These are phyloP conservation scores for Amphiprion ocellaris DNA, from an alignment of 2,113 vertebrate species.

Conservation along the genomic window DNA sequence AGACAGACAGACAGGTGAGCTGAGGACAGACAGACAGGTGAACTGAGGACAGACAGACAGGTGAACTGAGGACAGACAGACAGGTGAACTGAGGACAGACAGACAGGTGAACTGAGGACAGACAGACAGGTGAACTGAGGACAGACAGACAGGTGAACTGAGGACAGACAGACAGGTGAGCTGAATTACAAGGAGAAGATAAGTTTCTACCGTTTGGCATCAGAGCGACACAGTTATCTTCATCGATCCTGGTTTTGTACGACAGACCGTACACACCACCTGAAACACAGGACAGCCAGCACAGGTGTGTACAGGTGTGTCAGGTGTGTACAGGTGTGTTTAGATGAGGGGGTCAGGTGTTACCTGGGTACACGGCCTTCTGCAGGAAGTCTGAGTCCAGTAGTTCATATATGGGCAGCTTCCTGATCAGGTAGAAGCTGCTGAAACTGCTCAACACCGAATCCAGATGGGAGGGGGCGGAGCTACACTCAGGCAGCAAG, in stretches of 20 bases:
- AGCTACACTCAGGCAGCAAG: slow-evolving; percentile 90
- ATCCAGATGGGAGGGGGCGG: slow-evolving; percentile 84
- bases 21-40: slow-evolving; percentile 57
- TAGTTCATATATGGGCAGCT: slow-evolving; percentile 85
- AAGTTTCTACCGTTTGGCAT: slow-evolving; percentile 87
- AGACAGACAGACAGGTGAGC: not conserved
- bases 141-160: slow-evolving; percentile 82
- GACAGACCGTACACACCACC: slow-evolving; percentile 89
- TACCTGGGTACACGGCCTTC: slow-evolving; percentile 88
- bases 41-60: slow-evolving; percentile 78
- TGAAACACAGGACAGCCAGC: slow-evolving; percentile 65
- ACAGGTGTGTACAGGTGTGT: not conserved
- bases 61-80: not conserved
- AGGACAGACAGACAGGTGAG: not conserved
- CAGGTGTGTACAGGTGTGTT: not conserved
- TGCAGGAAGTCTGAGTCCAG: slow-evolving; percentile 86
- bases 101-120: slow-evolving; percentile 86
- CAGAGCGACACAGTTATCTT: slow-evolving; percentile 90
- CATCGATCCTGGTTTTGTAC: slow-evolving; percentile 89
- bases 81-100: slow-evolving; percentile 81
- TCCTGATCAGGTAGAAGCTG: slow-evolving; percentile 88
- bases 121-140: not conserved
- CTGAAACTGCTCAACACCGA: slow-evolving; percentile 78
- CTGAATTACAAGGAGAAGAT: not conserved
- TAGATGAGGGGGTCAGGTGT: not conserved